These are phyloP conservation scores for Meandrusa payeni DNA, from an alignment of 2,888 invertebrate genomes.

Conservation along the genomic window DNA sequence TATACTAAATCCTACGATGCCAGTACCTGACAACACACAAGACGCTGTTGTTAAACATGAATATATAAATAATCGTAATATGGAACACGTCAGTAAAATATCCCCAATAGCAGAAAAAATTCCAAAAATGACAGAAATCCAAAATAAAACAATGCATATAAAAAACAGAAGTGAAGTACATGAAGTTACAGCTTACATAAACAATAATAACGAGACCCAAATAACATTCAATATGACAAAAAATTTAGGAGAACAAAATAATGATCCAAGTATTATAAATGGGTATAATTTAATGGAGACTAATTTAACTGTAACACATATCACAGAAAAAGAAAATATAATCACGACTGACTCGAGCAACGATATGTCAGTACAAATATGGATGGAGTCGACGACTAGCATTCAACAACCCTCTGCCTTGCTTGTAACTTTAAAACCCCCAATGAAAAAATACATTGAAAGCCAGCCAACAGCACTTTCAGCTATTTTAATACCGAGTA, in stretches of 20 bases:
- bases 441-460: conserved; percentile 56
- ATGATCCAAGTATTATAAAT: conserved; percentile 56
- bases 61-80: conserved; percentile 40
- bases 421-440: conserved; percentile 49
- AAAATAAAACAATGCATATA: conserved; percentile 57
- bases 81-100: conserved; percentile 43
- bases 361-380: conserved; percentile 66
- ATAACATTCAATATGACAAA: conserved; percentile 69
- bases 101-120: conserved; percentile 43
- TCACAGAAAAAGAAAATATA: conserved; percentile 68
- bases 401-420: conserved; percentile 42
- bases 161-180: conserved; percentile 70
- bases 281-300: conserved; percentile 72
- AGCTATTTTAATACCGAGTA: conserved; percentile 82
- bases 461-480: conserved; percentile 78
- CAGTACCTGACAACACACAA: conserved; percentile 35
- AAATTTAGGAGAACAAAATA: conserved; percentile 66
- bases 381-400: conserved; percentile 63
- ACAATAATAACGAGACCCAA: conserved; percentile 64
- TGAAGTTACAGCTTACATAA: conserved; percentile 63
- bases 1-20: conserved; percentile 63
- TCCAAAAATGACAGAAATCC: conserved; percentile 43
- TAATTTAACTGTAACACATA: conserved; percentile 65
- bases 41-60: conserved; percentile 39
- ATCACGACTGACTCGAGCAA: conserved; percentile 71